These are phyloP conservation scores for Agapetus fuscipes DNA, from an alignment of 2,888 invertebrate genomes.

Conservation along the genomic window DNA sequence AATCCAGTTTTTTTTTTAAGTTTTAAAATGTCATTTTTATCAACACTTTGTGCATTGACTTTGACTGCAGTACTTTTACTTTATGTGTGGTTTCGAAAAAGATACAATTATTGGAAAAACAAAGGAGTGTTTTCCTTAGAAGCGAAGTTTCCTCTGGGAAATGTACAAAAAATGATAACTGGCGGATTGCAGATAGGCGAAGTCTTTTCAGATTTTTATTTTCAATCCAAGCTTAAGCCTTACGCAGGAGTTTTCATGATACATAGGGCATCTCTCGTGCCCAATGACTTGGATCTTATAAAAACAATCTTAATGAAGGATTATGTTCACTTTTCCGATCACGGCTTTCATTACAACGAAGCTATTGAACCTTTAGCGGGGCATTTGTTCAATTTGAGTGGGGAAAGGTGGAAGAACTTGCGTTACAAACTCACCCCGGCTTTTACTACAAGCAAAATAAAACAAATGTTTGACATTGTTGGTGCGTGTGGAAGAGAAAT, in stretches of 20 bases:
- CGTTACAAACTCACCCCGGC: slow-evolving; percentile 45
- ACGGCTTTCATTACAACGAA: slow-evolving; percentile 35
- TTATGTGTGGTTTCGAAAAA: neutral
- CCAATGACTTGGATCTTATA: slow-evolving; percentile 28
- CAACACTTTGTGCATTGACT: too few relatives aligned
- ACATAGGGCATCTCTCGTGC: slow-evolving; percentile 25
- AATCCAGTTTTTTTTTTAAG: too few relatives aligned
- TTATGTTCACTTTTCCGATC: slow-evolving; percentile 29
- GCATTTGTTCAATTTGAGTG: slow-evolving; percentile 36
- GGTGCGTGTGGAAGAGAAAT: slow-evolving; percentile 35
- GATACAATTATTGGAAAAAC: slow-evolving; percentile 9
- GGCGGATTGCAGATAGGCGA: slow-evolving; percentile 2
- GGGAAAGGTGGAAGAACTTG: slow-evolving; percentile 43
- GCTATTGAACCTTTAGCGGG: slow-evolving; percentile 39
- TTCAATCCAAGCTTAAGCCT: slow-evolving; percentile 13
- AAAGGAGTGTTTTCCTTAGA: slow-evolving; percentile 14
- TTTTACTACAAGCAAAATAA: slow-evolving; percentile 50
- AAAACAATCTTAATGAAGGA: slow-evolving; percentile 27
- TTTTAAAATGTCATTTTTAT: too few relatives aligned
- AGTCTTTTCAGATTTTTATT: slow-evolving; percentile 11
- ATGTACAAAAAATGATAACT: slow-evolving; percentile 3
- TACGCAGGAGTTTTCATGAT: slow-evolving; percentile 26
- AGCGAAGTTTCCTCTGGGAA: slow-evolving; percentile 2
- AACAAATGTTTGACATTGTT: slow-evolving; percentile 43
- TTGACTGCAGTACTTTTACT: slow-evolving; percentile 21